These are phyloP conservation scores for Lasioglossum lativentre DNA, from an alignment of 2,888 invertebrate species.

Conservation along the genomic window DNA sequence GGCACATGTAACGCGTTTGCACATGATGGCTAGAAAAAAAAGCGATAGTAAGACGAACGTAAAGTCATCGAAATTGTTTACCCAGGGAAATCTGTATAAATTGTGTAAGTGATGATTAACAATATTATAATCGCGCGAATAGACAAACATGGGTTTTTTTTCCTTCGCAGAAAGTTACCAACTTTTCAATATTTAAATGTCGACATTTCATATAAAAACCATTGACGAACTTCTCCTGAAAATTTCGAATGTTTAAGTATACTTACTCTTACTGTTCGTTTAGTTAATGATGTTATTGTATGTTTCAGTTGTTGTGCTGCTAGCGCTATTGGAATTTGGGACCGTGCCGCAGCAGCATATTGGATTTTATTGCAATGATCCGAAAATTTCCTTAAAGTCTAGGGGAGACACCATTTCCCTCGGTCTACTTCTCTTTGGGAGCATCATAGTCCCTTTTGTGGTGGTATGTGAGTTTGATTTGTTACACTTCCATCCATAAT, in stretches of 20 bases:
- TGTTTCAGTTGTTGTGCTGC: conserved; percentile 86
- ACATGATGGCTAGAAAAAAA: conserved; percentile 9
- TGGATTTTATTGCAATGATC: conserved; percentile 91
- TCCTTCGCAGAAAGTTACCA: neutral
- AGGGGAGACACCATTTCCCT: conserved; percentile 89
- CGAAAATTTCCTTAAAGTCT: conserved; percentile 88
- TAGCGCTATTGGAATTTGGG: conserved; percentile 88
- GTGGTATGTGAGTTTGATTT: conserved; percentile 83
- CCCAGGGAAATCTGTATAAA: conserved; percentile 3
- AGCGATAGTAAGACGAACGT: neutral
- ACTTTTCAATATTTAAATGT: neutral
- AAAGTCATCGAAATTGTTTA: conserved; percentile 10
- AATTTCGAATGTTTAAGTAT: too few species aligned
- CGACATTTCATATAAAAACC: too few species aligned
- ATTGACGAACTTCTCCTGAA: too few species aligned
- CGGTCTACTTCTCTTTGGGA: conserved; percentile 86
- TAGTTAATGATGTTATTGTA: neutral
- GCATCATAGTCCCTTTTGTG: conserved; percentile 86
- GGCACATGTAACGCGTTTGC: neutral
- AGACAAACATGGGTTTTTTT: neutral
- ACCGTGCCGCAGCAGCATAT: conserved; percentile 87
- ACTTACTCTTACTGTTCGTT: too few species aligned
- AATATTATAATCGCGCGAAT: neutral
- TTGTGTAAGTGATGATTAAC: conserved; percentile 22
- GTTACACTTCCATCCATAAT: neutral